Conservation (phyloP, 2,888 invertebrate species). For the Clanis bilineata region DNA sequence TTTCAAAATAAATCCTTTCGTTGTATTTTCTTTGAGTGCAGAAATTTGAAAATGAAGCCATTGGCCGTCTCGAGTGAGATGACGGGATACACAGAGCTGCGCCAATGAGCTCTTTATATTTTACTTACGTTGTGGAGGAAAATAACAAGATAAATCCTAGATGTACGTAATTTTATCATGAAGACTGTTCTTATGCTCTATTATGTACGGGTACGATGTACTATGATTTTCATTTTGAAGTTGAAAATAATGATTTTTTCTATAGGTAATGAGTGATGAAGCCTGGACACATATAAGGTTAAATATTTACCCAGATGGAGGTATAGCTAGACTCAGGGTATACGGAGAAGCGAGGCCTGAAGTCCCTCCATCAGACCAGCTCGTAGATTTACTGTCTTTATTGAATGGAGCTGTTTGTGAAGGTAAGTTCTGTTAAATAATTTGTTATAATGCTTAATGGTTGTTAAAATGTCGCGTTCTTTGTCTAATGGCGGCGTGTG, state of each 20-base stretch:
- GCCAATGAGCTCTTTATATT: conserved; percentile 10
- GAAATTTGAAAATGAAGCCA: conserved; percentile 7
- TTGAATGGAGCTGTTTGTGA: conserved; percentile 80
- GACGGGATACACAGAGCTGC: neutral
- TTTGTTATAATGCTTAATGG: neutral
- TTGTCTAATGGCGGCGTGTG: too few species aligned
- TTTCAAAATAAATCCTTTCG: conserved; percentile 4
- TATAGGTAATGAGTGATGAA: conserved; percentile 69
- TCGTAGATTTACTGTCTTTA: conserved; percentile 77
- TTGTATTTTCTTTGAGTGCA: conserved; percentile 5
- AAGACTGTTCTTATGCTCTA: neutral
- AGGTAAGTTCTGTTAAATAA: conserved; percentile 56
- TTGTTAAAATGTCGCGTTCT: too few species aligned
- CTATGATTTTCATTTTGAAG: too few species aligned
- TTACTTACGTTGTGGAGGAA: neutral
- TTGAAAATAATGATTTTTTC: neutral
- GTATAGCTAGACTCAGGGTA: conserved; percentile 83
- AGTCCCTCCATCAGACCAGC: conserved; percentile 52
- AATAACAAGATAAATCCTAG: conserved; percentile 1
- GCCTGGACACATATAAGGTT: conserved; percentile 83
- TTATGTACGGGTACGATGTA: neutral
- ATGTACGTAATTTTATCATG: neutral
- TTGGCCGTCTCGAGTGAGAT: neutral
- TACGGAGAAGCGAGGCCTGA: conserved; percentile 78
- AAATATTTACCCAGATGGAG: conserved; percentile 85